Evolutionary conservation across 2,888 invertebrate genomes (phyloP).

Genomic region (Drosophila buzzatii): DNA sequence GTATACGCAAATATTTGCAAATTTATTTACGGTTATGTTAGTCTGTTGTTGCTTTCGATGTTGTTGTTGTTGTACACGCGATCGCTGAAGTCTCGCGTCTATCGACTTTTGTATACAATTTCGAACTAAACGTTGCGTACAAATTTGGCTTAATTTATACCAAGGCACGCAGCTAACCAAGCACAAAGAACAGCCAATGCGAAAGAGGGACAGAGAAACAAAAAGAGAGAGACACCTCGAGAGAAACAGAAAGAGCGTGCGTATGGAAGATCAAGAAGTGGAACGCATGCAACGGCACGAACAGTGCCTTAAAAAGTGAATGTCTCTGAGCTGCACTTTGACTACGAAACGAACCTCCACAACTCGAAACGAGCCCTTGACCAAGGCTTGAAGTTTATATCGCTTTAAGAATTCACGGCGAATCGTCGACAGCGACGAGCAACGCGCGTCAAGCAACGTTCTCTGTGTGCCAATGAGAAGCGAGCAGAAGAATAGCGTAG

Average conservation of each 20-base stretch:
- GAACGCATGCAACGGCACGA: conserved; percentile 47
- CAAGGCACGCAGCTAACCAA: conserved; percentile 58
- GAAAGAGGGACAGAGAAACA: conserved; percentile 14
- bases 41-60: neutral
- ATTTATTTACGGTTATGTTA: conserved; percentile 44
- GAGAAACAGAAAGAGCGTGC: conserved; percentile 9
- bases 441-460: conserved; percentile 62
- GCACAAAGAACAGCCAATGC: conserved; percentile 23
- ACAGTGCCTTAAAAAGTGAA: conserved; percentile 60
- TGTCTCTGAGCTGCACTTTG: conserved; percentile 26
- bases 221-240: neutral
- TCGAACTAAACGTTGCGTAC: conserved; percentile 80
- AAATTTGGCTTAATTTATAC: conserved; percentile 81
- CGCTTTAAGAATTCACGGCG: conserved; percentile 56
- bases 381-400: conserved; percentile 44
- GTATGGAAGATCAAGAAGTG: conserved; percentile 18
- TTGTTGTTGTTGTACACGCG: conserved; percentile 44
- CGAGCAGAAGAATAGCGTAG: conserved; percentile 13
- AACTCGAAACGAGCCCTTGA: conserved; percentile 48
- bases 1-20: conserved; percentile 32
- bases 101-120: conserved; percentile 47
- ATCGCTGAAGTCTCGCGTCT: conserved; percentile 54
- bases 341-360: conserved; percentile 7
- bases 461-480: conserved; percentile 53
- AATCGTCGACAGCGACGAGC: conserved; percentile 22